These are phyloP conservation scores for Mesocentrotus franciscanus DNA, from an alignment of 53 echinoderm and acorn worm genomes.

Conservation along the genomic window DNA sequence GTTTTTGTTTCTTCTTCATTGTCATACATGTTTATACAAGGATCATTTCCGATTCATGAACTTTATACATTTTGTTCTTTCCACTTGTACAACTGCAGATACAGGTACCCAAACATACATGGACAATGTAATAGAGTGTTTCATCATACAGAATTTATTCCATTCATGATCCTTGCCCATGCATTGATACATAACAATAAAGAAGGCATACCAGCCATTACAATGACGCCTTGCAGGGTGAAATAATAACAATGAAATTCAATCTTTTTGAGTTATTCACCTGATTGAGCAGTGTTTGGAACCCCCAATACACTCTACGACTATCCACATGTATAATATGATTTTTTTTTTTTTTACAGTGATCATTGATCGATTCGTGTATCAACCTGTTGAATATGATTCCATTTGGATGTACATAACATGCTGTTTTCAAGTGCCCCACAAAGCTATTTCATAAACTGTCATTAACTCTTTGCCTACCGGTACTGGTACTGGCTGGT, in stretches of 20 bases:
- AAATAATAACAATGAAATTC: conserved; percentile 9
- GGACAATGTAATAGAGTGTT: not conserved
- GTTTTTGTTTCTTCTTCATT: too few species aligned
- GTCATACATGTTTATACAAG: too few species aligned
- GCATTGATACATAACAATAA: not conserved
- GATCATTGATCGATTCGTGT: too few species aligned
- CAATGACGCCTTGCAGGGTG: not conserved
- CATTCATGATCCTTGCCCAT: conserved; percentile 15
- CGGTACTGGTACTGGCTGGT: too few species aligned
- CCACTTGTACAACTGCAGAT: not conserved
- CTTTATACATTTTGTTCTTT: not conserved
- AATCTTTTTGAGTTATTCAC: not conserved
- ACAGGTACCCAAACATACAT: not conserved
- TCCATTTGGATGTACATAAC: too few species aligned
- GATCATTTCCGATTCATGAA: not conserved
- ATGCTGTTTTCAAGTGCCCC: too few species aligned
- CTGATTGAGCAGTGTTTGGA: not conserved
- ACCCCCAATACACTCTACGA: not conserved
- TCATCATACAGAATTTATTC: conserved; percentile 22
- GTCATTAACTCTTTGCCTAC: too few species aligned
- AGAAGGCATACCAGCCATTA: not conserved
- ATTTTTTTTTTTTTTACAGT: too few species aligned
- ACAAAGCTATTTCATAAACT: too few species aligned
- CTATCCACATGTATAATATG: not conserved
- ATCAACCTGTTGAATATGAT: too few species aligned